Evolutionary conservation across 2,888 invertebrate species (phyloP).

Genomic region (Drosophila diplacantha): DNA sequence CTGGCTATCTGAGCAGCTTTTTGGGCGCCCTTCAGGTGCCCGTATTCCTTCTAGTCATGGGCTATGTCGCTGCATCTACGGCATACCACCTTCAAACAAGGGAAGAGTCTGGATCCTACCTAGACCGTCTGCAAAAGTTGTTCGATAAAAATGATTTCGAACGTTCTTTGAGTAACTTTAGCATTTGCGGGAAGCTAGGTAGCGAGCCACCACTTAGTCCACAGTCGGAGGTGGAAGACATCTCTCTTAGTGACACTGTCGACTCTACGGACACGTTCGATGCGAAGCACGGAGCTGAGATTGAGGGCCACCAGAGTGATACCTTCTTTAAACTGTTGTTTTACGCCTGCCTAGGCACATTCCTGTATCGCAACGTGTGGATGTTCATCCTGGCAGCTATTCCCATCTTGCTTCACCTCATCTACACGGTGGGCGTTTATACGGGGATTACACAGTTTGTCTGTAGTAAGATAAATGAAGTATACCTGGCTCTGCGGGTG

Average conservation of each 20-base stretch:
- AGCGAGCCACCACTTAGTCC: conserved; percentile 42
- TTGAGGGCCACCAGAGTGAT: conserved; percentile 80
- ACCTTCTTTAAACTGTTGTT: conserved; percentile 87
- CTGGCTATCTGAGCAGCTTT: conserved; percentile 86
- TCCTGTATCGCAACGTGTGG: conserved; percentile 93
- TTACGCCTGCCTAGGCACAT: conserved; percentile 89
- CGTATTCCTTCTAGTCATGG: conserved; percentile 84
- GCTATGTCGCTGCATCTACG: conserved; percentile 77
- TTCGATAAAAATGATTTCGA: conserved; percentile 73
- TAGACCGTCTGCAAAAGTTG: conserved; percentile 70
- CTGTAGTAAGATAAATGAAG: conserved; percentile 57
- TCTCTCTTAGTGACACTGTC: conserved; percentile 72
- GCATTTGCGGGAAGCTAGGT: conserved; percentile 70
- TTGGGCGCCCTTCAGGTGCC: conserved; percentile 88
- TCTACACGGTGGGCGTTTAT: conserved; percentile 67
- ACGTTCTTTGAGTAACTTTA: conserved; percentile 73
- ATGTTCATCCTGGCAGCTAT: conserved; percentile 86
- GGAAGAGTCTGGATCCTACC: conserved; percentile 62
- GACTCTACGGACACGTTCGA: conserved; percentile 69
- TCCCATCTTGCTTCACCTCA: conserved; percentile 80
- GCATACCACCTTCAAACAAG: conserved; percentile 76
- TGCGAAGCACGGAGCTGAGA: conserved; percentile 58
- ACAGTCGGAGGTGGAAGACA: conserved; percentile 71
- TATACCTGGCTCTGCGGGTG: conserved; percentile 62
- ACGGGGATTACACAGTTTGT: conserved; percentile 74